Conservation (phyloP, 2,888 invertebrate genomes). For the Lymantria dispar region DNA sequence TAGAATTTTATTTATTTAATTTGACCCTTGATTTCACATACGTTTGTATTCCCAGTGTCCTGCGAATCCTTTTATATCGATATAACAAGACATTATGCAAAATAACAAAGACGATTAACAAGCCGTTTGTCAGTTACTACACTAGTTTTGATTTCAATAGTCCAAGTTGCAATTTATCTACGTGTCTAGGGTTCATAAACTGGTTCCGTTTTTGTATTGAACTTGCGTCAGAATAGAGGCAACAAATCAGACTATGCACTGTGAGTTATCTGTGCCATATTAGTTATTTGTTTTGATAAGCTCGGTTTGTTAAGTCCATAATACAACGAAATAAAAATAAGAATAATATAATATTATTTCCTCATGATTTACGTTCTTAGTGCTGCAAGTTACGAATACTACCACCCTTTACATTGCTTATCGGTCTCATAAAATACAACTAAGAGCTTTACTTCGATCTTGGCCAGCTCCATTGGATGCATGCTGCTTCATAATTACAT, state of each 20-base stretch:
- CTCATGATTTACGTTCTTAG: too few species aligned
- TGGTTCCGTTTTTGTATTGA: constrained; percentile 34
- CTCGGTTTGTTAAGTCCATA: too few species aligned
- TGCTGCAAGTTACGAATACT: too few species aligned
- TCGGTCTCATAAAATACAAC: too few species aligned
- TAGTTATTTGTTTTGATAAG: constrained; percentile 5
- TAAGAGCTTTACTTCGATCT: too few species aligned
- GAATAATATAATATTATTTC: too few species aligned
- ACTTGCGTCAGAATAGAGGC: constrained; percentile 18
- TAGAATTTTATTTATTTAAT: constrained; percentile 19
- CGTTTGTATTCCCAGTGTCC: constrained; percentile 29
- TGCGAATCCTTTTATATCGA: constrained; percentile 57
- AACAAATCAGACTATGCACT: constrained; percentile 12
- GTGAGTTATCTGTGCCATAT: constrained; percentile 20
- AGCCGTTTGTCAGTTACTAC: constrained; percentile 62
- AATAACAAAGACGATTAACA: constrained; percentile 68
- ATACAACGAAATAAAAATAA: too few species aligned
- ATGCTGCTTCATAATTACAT: too few species aligned
- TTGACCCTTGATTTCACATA: constrained; percentile 44
- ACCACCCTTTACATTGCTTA: too few species aligned
- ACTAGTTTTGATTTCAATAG: constrained; percentile 46
- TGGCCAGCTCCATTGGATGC: too few species aligned
- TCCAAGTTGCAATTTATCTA: constrained; percentile 43
- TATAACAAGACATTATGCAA: constrained; percentile 57
- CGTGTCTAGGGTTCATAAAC: constrained; percentile 44